These are phyloP conservation scores for Thomomys bottae DNA, from an alignment of 2,113 vertebrate genomes.

Conservation along the genomic window DNA sequence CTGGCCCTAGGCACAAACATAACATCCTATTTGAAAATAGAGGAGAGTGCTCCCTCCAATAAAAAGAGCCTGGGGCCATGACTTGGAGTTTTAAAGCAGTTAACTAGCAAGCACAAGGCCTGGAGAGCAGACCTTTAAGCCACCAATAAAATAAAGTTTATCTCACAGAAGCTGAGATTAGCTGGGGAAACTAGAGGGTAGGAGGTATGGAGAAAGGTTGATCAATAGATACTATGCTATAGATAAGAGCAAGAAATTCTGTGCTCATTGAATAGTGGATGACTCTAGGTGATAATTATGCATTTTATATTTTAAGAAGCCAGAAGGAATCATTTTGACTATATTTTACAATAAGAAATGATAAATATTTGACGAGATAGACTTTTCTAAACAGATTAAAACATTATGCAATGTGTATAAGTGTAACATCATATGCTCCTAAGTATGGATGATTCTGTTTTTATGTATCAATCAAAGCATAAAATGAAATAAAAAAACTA, in stretches of 20 bases:
- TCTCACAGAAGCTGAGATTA: background rate
- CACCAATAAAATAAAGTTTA: too few relatives aligned
- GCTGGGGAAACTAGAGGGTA: fast-evolving
- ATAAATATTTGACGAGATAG: background rate
- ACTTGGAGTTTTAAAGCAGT: too few relatives aligned
- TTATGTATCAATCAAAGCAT: background rate
- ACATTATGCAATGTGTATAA: background rate
- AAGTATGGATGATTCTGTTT: background rate
- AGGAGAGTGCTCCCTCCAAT: too few relatives aligned
- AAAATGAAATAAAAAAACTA: background rate
- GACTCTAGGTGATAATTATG: too few relatives aligned
- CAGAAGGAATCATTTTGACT: background rate
- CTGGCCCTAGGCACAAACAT: too few relatives aligned
- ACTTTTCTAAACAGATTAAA: background rate
- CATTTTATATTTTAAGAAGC: background rate
- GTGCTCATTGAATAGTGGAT: too few relatives aligned
- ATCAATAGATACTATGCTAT: background rate
- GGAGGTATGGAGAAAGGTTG: background rate
- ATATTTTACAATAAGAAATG: background rate
- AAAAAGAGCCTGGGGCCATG: too few relatives aligned
- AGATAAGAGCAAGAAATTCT: background rate
- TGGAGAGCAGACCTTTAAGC: too few relatives aligned
- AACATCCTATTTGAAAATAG: too few relatives aligned
- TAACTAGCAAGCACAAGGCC: too few relatives aligned
- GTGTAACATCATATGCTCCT: background rate